phyloP scores from a whole-genome alignment of 2,113 vertebrate genomes.

The Picathartes gymnocephalus region DNA sequence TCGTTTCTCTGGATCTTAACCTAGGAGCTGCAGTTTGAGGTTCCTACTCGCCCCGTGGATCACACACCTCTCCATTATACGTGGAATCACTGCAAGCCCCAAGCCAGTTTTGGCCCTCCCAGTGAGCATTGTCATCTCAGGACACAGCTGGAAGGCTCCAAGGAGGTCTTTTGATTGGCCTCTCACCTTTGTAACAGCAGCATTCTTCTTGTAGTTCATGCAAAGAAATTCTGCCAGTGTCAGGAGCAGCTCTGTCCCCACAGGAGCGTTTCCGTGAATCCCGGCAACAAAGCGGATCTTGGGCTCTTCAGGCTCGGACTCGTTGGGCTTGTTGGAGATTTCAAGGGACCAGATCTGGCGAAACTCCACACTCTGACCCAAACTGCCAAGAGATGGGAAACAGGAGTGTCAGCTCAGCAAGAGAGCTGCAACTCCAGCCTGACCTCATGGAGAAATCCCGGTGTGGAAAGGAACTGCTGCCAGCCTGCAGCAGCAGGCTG shows the following conservation, averaged over 20 bases:
- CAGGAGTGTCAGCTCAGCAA: neutral
- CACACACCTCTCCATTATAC: rapidly evolving
- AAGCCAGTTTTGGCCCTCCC: neutral
- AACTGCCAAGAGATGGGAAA: conserved; percentile 69
- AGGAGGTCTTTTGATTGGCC: no score
- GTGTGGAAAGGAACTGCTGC: neutral
- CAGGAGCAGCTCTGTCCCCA: conserved; percentile 92
- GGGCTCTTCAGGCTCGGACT: conserved; percentile 85
- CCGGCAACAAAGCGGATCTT: conserved; percentile 94
- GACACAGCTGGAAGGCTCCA: neutral
- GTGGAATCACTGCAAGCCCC: rapidly evolving
- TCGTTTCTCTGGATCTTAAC: neutral
- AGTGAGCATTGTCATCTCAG: neutral
- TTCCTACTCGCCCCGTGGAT: neutral
- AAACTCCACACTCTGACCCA: conserved; percentile 90
- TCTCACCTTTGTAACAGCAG: conserved; percentile 86
- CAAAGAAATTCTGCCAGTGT: conserved; percentile 91
- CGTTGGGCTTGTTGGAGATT: conserved; percentile 90
- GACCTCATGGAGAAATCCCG: rapidly evolving
- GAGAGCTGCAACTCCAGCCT: neutral
- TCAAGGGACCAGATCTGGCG: conserved; percentile 91
- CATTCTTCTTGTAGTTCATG: conserved; percentile 91
- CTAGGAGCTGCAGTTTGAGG: neutral
- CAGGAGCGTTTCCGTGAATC: conserved; percentile 92
- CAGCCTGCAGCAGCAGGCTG: neutral